Base-by-base conservation (phyloP, 2,888 invertebrate species). In the Rhagophthalmus giganteus region DNA sequence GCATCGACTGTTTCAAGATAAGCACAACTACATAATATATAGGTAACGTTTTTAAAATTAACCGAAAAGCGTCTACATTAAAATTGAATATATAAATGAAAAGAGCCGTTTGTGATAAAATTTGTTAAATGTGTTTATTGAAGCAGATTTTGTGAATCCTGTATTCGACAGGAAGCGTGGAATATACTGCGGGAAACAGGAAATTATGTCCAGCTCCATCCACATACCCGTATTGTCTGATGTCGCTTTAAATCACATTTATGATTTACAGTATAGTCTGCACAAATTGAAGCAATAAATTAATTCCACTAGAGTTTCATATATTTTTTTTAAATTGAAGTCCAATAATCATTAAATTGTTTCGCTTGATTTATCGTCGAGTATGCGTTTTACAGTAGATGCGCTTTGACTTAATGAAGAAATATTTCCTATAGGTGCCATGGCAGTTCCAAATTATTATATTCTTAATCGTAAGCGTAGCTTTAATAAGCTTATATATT, bases 321-420 rank as follows among this genome's bases (percentile, higher is more conserved):
- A 58, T n/a, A n/a, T 59, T 62, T 63, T 62, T 60, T 60, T 55
- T 49, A 50, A 57, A 60, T 56, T 56, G 59, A 58, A 60, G 55
- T 56, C 55, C 60, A 61, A 64, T 62, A 60, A 62, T 64, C 61
- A 72, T 66, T 55, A 35, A 78, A 79, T 62, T 60, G 61, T 63
- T 61, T 48, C 61, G 40, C 25, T 34, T 63, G 63, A 63, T 63
- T 60, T 57, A 59, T 48, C 37, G 59, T 57, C 35, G 55, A 35
- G 38, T 55, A 45, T 52, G 34, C 34, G 46, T 51, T 45, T 51
- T 30, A n/a, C 35, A 9, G 24, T 35, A 51, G 40, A 35, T 27
- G 25, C 27, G 32, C 24, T 26, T 38, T 31, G 31, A 26, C 33
- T 32, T 8, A 42, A 12, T 25, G n/a, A 7, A 20, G 24, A 32